phyloP scores from a whole-genome alignment of 2,888 invertebrate genomes.

The Trichogramma dendrolimi region DNA sequence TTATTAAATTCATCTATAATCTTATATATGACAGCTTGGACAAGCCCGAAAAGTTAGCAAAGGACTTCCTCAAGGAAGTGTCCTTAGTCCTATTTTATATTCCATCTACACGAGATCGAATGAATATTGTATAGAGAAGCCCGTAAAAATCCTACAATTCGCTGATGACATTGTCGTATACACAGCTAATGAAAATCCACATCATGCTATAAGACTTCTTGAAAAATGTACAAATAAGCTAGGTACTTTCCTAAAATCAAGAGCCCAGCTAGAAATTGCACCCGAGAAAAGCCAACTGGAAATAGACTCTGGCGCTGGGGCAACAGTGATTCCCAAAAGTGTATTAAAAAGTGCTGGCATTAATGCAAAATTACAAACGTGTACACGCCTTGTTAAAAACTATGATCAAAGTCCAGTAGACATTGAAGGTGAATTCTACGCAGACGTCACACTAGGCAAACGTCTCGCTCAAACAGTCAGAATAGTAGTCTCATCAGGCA shows the following conservation, averaged over 20 bases:
- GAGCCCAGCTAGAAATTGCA: constrained; percentile 13
- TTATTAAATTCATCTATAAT: not conserved
- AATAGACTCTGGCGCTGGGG: no score
- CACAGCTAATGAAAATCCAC: not conserved
- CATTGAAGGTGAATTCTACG: no score
- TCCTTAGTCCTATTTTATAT: constrained; percentile 19
- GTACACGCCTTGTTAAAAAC: no score
- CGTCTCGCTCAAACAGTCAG: no score
- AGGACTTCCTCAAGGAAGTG: constrained; percentile 23
- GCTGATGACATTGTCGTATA: constrained; percentile 24
- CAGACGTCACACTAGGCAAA: no score
- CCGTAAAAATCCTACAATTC: constrained; percentile 22
- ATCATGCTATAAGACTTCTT: no score
- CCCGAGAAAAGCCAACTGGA: constrained; percentile 20
- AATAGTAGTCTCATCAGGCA: no score
- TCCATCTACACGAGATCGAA: constrained; percentile 14
- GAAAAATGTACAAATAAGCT: no score
- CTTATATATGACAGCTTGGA: not conserved
- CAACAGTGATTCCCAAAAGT: no score
- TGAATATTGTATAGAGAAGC: constrained; percentile 2
- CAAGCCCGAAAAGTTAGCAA: constrained; percentile 5
- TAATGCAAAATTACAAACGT: no score
- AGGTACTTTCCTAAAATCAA: not conserved
- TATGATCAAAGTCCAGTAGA: no score
- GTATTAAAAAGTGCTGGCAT: no score